phyloP scores from a whole-genome alignment of 2,888 invertebrate genomes.

The Trichopria drosophilae region DNA sequence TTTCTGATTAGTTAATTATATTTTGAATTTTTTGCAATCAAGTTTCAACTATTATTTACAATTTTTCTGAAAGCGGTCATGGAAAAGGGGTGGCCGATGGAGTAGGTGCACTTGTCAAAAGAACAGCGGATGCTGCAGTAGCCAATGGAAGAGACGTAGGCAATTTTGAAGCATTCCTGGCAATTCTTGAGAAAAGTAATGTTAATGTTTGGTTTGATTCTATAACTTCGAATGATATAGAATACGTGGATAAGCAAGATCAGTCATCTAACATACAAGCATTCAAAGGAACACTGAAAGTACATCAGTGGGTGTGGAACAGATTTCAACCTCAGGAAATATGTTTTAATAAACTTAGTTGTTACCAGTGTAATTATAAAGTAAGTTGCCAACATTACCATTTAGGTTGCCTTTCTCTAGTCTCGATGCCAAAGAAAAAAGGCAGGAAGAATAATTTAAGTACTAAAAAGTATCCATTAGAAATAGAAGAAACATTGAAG shows the following conservation, averaged over 20 bases:
- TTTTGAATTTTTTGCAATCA: no score
- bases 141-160: no score
- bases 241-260: slow-evolving; percentile 1
- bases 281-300: slow-evolving; percentile 2
- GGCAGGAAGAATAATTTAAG: no score
- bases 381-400: no score
- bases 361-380: no score
- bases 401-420: no score
- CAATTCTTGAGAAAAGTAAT: background rate
- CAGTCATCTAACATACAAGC: background rate
- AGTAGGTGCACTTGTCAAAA: slow-evolving; percentile 1
- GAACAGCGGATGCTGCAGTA: no score
- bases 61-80: no score
- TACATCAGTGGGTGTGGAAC: slow-evolving; percentile 6
- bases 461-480: no score
- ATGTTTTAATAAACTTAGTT: slow-evolving; percentile 2
- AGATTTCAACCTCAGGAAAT: background rate
- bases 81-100: slow-evolving; percentile 12
- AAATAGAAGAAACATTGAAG: no score
- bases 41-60: no score
- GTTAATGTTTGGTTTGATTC: background rate
- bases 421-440: no score
- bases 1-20: slow-evolving; percentile 6
- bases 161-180: slow-evolving; percentile 1
- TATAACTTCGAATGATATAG: background rate